A percentile compares a stretch with the other conserved stretches of the same genome.
Evolutionary conservation across 2,888 invertebrate genomes (phyloP).

Genomic region (Leptodirus hochenwartii): DNA sequence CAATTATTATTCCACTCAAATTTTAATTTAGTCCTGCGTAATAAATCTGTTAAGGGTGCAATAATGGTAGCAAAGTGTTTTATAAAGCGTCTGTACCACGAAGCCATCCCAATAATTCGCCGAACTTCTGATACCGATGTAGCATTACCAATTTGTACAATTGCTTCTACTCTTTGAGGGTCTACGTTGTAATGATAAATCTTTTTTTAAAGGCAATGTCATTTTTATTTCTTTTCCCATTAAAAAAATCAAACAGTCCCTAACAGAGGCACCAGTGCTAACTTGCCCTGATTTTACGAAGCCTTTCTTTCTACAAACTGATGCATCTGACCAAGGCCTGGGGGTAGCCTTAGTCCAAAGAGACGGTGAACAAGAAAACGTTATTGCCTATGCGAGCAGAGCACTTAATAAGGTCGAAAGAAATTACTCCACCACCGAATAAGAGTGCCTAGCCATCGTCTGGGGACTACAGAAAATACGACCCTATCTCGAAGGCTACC

Average conservation of each 20-base stretch:
- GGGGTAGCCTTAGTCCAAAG: conserved; percentile 14
- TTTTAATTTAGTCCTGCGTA: conserved; percentile 6
- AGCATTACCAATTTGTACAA: too few relatives aligned
- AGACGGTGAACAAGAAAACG: conserved; percentile 9
- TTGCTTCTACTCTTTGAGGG: too few relatives aligned
- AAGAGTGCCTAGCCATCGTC: conserved; percentile 16
- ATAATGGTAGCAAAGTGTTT: conserved; percentile 7
- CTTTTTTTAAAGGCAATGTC: too few relatives aligned
- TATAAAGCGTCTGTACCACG: conserved; percentile 9
- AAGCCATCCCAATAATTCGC: conserved; percentile 8
- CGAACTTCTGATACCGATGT: too few relatives aligned
- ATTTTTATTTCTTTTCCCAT: too few relatives aligned
- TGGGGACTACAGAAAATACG: conserved; percentile 14
- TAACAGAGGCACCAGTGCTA: conserved; percentile 11
- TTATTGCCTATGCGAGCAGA: conserved; percentile 13
- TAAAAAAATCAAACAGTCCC: conserved; percentile 6
- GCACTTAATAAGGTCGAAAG: conserved; percentile 8
- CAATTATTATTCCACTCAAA: conserved; percentile 7
- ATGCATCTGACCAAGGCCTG: conserved; percentile 13
- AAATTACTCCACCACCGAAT: conserved; percentile 14
- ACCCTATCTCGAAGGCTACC: conserved; percentile 13
- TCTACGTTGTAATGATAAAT: too few relatives aligned
- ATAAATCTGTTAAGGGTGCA: conserved; percentile 7
- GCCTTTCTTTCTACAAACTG: conserved; percentile 9
- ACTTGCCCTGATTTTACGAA: conserved; percentile 12